A percentile compares a stretch with the other conserved stretches of the same genome.
These are phyloP conservation scores for Solea senegalensis DNA, from an alignment of 2,113 vertebrate species.

Conservation along the genomic window DNA sequence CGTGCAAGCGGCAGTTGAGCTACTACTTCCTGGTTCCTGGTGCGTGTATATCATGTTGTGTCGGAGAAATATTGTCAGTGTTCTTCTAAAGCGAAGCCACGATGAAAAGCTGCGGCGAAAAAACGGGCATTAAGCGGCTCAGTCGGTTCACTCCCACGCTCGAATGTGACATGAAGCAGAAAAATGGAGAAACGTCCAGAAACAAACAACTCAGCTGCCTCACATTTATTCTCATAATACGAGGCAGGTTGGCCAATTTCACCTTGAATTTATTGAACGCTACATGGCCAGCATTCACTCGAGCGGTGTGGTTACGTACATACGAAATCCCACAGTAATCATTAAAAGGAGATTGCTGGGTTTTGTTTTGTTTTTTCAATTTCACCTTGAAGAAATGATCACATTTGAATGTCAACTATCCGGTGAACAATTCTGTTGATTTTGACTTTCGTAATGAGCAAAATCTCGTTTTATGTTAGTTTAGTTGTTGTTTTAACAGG, in stretches of 20 bases:
- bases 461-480: too few relatives aligned
- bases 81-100: too few relatives aligned
- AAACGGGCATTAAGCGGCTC: slow-evolving; percentile 29
- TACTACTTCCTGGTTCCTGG: slow-evolving; percentile 20
- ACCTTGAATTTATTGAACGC: neutral
- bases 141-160: slow-evolving; percentile 7
- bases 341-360: too few relatives aligned
- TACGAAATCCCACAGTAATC: neutral
- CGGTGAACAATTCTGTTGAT: too few relatives aligned
- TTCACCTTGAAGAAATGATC: too few relatives aligned
- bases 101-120: slow-evolving; percentile 25
- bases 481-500: too few relatives aligned
- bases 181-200: slow-evolving; percentile 7
- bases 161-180: slow-evolving; percentile 12
- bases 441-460: too few relatives aligned
- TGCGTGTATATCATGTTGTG: slow-evolving; percentile 9
- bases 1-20: slow-evolving; percentile 31
- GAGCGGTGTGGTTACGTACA: neutral
- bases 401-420: too few relatives aligned
- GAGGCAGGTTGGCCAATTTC: neutral
- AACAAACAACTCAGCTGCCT: slow-evolving; percentile 1
- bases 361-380: too few relatives aligned
- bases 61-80: slow-evolving; percentile 18
- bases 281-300: neutral
- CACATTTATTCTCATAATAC: neutral